Evolutionary conservation across 2,888 invertebrate species (phyloP).

Genomic region (Cataglyphis altisquamis): DNA sequence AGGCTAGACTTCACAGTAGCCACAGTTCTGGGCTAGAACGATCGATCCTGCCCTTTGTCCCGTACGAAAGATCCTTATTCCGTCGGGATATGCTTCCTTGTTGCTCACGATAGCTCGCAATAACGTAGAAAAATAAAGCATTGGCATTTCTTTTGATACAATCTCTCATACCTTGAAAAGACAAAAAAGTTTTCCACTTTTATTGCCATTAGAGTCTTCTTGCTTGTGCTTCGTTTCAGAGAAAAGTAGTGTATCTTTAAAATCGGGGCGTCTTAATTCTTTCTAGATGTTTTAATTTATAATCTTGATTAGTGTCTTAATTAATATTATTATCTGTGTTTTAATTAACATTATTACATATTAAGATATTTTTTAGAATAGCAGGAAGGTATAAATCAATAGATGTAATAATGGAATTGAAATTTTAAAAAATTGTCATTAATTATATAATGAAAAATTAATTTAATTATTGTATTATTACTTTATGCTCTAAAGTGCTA

Average conservation of each 20-base stretch:
- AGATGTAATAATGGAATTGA: not conserved
- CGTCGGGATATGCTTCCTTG: conserved; percentile 61
- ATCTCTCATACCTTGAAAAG: conserved; percentile 66
- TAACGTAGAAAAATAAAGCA: conserved; percentile 75
- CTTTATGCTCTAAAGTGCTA: not conserved
- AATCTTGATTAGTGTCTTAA: conserved; percentile 13
- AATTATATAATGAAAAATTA: not conserved
- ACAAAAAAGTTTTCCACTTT: conserved; percentile 64
- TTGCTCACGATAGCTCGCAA: conserved; percentile 63
- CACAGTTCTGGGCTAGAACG: conserved; percentile 45
- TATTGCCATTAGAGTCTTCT: conserved; percentile 70
- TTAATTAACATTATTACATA: conserved; percentile 3
- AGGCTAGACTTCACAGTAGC: conserved; percentile 46
- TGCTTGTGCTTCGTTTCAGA: conserved; percentile 43
- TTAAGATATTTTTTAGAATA: not conserved
- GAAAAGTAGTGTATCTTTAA: conserved; percentile 25
- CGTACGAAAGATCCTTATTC: conserved; percentile 50
- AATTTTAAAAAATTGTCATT: not conserved
- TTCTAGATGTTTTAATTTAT: conserved; percentile 1
- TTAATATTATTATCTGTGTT: not conserved
- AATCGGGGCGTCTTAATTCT: conserved; percentile 24
- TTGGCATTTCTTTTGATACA: conserved; percentile 69
- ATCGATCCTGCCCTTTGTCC: conserved; percentile 72
- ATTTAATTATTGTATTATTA: not conserved
- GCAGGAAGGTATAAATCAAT: not conserved